These are phyloP conservation scores for Druon quercuslanigerum DNA, from an alignment of 1,140 invertebrate genomes.

Conservation along the genomic window DNA sequence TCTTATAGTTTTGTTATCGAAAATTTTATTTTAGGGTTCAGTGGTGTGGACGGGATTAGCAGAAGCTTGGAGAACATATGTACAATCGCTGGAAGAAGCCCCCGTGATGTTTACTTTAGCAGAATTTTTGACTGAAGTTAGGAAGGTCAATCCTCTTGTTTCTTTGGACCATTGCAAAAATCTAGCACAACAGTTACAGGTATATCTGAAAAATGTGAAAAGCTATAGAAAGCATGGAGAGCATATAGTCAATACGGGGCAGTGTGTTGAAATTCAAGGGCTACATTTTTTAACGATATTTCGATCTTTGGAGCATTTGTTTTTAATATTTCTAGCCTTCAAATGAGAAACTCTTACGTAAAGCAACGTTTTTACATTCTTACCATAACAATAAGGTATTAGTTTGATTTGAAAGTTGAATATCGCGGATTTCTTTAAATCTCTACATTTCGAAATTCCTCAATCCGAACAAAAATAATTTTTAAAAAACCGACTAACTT, in stretches of 20 bases:
- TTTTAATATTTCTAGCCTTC: too few species aligned
- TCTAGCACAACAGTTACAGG: conserved; percentile 70
- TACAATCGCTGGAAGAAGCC: conserved; percentile 68
- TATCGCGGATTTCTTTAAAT: too few species aligned
- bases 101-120: conserved; percentile 66
- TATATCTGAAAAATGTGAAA: conserved; percentile 37
- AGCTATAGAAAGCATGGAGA: background rate
- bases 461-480: too few species aligned
- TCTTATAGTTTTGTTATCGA: conserved; percentile 36
- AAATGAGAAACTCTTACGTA: too few species aligned
- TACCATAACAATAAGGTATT: too few species aligned
- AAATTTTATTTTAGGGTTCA: conserved; percentile 64
- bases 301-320: too few species aligned
- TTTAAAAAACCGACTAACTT: too few species aligned
- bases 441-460: too few species aligned
- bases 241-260: background rate
- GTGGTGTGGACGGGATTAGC: conserved; percentile 71
- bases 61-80: conserved; percentile 68
- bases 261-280: background rate
- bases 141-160: conserved; percentile 71
- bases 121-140: conserved; percentile 68
- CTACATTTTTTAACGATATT: too few species aligned
- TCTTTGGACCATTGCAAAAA: conserved; percentile 70
- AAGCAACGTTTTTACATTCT: too few species aligned
- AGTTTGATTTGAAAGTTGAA: too few species aligned